phyloP scores from a whole-genome alignment of 2,113 vertebrate genomes.

The Anthoscopus minutus region DNA sequence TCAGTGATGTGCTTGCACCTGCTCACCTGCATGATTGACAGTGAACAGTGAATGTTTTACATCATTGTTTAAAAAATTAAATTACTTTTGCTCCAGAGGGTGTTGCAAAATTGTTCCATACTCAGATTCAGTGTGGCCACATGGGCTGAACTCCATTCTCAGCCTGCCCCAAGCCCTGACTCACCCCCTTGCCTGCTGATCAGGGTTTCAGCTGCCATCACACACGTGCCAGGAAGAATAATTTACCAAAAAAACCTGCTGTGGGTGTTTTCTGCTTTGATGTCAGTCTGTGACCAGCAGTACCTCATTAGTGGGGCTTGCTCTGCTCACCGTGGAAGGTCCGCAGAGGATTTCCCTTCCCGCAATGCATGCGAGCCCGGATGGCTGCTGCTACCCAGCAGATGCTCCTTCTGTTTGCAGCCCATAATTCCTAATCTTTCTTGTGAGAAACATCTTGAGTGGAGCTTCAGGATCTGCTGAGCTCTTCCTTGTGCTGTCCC shows the following conservation, averaged over 20 bases:
- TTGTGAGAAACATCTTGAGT: not conserved
- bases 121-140: not conserved
- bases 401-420: not conserved
- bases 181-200: not conserved
- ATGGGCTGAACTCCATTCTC: not conserved
- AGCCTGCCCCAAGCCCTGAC: not conserved
- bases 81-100: not conserved
- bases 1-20: fast-evolving
- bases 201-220: not conserved
- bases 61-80: not conserved
- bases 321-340: fast-evolving
- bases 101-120: not conserved
- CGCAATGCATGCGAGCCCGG: fast-evolving
- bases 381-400: not conserved
- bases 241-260: not conserved
- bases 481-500: not conserved
- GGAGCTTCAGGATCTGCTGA: not conserved
- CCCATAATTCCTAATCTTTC: not conserved
- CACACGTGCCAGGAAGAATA: not conserved
- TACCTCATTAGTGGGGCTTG: not conserved
- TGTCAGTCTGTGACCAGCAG: not conserved
- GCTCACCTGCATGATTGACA: not conserved
- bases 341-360: not conserved
- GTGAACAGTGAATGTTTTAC: not conserved
- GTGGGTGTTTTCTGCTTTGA: not conserved